A percentile compares a stretch with the other conserved stretches of the same genome.
phyloP scores from a whole-genome alignment of 1,140 invertebrate species.

The Bombus superbus region DNA sequence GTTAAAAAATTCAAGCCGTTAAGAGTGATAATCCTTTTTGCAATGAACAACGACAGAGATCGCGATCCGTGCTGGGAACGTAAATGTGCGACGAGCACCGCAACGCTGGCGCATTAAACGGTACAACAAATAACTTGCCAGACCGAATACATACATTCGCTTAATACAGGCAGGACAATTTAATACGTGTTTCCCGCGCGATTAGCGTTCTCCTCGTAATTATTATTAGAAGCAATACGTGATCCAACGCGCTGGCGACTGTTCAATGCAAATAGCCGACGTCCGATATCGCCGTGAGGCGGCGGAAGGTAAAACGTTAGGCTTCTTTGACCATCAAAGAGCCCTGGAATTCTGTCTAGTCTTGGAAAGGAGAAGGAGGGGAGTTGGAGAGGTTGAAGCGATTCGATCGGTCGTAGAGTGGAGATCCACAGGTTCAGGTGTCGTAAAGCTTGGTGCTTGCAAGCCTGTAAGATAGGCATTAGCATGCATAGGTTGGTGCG shows the following conservation, averaged over 20 bases:
- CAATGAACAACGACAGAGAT: background rate
- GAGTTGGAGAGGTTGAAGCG: background rate
- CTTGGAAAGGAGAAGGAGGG: background rate
- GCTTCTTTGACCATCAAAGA: slow-evolving; percentile 47
- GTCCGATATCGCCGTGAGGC: slow-evolving; percentile 1
- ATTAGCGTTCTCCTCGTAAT: slow-evolving; percentile 27
- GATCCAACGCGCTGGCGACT: background rate
- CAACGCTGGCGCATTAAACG: background rate
- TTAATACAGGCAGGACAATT: background rate
- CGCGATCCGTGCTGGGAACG: background rate
- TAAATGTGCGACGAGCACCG: too few relatives aligned
- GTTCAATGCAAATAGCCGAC: slow-evolving; percentile 34
- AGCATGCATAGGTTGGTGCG: slow-evolving; percentile 77
- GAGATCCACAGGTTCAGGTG: slow-evolving; percentile 71
- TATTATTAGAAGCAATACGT: slow-evolving; percentile 23
- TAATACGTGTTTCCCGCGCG: background rate
- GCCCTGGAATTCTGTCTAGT: background rate
- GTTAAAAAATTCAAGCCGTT: background rate
- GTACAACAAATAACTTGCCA: background rate
- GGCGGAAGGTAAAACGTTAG: slow-evolving; percentile 7
- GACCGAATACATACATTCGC: background rate
- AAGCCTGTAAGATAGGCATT: slow-evolving; percentile 75
- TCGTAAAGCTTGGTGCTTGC: slow-evolving; percentile 62
- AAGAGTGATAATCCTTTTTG: background rate
- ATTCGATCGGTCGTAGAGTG: slow-evolving; percentile 37